Percentiles rank a stretch among this genome's conserved stretches.
Evolutionary conservation across 92 coral and sea anemone genomes (phyloP).

Genomic region (Virgularia gustaviana): DNA sequence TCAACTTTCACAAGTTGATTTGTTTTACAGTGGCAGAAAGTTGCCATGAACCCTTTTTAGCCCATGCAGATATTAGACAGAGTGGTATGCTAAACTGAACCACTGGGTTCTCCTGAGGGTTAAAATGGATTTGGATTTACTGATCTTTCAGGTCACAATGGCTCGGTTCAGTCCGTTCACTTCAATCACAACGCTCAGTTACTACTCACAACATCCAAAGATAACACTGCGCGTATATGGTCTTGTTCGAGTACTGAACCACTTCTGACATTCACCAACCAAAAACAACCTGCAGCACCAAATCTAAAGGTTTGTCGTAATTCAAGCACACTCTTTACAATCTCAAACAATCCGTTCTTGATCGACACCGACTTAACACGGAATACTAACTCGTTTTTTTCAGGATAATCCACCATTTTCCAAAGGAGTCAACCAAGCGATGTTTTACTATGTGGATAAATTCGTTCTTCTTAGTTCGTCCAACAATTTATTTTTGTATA

Average conservation of each 20-base stretch:
- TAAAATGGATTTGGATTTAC: background rate
- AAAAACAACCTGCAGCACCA: constrained; percentile 1
- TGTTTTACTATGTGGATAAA: constrained; percentile 89
- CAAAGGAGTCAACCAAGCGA: constrained; percentile 75
- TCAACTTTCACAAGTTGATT: too few relatives aligned
- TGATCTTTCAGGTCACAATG: constrained; percentile 70
- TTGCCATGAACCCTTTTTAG: too few relatives aligned
- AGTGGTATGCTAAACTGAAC: too few relatives aligned
- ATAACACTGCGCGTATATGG: constrained; percentile 85
- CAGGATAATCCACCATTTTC: constrained; percentile 87
- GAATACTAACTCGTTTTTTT: too few relatives aligned
- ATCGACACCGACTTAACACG: too few relatives aligned
- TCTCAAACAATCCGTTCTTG: too few relatives aligned
- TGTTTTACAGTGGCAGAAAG: too few relatives aligned
- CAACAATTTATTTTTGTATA: constrained; percentile 78
- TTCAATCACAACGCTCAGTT: constrained; percentile 76
- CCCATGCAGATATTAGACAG: too few relatives aligned
- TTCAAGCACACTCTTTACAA: background rate
- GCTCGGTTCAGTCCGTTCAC: constrained; percentile 71
- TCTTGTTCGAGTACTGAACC: constrained; percentile 71
- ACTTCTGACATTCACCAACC: constrained; percentile 47
- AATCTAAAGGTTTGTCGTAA: constrained; percentile 13
- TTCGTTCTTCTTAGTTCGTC: constrained; percentile 77
- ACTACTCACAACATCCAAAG: constrained; percentile 83
- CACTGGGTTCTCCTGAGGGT: too few relatives aligned